Conservation (phyloP, 2,113 vertebrate species). For the Mandrillus leucophaeus region DNA sequence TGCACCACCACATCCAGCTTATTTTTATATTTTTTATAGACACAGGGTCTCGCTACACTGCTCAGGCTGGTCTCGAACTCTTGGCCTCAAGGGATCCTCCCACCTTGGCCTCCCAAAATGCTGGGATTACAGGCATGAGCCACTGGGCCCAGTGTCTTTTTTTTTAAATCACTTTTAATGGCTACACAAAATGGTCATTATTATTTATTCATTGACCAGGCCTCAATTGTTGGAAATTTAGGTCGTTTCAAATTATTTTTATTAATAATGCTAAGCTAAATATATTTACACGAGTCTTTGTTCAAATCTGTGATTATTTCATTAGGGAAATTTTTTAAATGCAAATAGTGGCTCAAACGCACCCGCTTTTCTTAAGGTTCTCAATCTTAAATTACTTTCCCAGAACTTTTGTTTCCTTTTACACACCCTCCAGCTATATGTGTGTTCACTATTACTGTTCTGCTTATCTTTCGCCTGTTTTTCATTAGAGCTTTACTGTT, state of each 20-base stretch:
- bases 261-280: neutral
- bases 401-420: neutral
- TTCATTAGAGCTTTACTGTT: neutral
- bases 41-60: neutral
- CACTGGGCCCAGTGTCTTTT: neutral
- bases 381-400: neutral
- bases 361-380: neutral
- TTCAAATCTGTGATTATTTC: constrained; percentile 12
- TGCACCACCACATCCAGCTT: too few species aligned
- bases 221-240: neutral
- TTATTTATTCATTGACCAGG: neutral
- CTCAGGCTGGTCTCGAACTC: neutral
- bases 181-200: neutral
- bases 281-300: neutral
- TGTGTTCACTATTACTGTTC: neutral
- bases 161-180: neutral
- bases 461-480: neutral
- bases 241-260: neutral
- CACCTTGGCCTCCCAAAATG: neutral
- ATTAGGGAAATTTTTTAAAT: neutral
- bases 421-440: neutral
- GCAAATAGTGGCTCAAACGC: neutral
- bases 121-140: neutral
- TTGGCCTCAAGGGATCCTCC: neutral
- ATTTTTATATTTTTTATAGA: neutral